These are phyloP conservation scores for Oxycera nigricornis DNA, from an alignment of 2,888 invertebrate genomes.

Conservation along the genomic window DNA sequence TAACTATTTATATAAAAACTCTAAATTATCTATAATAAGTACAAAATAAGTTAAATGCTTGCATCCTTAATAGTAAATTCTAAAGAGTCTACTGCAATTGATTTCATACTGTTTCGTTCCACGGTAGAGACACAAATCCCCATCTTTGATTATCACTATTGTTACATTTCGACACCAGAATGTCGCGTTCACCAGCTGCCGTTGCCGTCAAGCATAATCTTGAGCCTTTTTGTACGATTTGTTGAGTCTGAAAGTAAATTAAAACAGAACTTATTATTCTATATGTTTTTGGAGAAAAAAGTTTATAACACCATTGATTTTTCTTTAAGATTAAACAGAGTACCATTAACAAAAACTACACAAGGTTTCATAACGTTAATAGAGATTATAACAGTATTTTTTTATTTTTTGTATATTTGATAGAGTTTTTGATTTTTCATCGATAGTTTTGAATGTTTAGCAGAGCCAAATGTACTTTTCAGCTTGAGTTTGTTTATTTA, in stretches of 20 bases:
- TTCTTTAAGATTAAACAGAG: too few relatives aligned
- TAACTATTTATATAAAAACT: too few relatives aligned
- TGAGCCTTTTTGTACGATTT: slow-evolving; percentile 56
- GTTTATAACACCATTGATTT: too few relatives aligned
- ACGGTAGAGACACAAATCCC: slow-evolving; percentile 59
- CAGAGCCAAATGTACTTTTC: too few relatives aligned
- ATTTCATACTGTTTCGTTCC: slow-evolving; percentile 55
- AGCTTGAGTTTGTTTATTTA: too few relatives aligned
- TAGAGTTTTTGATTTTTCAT: too few relatives aligned
- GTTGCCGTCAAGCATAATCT: slow-evolving; percentile 58
- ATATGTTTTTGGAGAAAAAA: background rate
- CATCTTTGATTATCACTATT: slow-evolving; percentile 58
- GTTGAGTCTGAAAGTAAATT: slow-evolving; percentile 56
- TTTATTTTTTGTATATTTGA: background rate
- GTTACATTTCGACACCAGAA: slow-evolving; percentile 55
- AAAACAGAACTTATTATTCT: slow-evolving; percentile 2
- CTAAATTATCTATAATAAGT: too few relatives aligned
- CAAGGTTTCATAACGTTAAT: background rate
- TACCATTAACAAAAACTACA: too few relatives aligned
- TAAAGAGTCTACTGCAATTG: too few relatives aligned
- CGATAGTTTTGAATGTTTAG: too few relatives aligned
- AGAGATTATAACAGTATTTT: background rate
- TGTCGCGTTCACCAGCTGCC: slow-evolving; percentile 51
- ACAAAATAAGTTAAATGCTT: too few relatives aligned
- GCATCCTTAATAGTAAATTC: too few relatives aligned